Percentiles rank a stretch among this genome's conserved stretches.
Conservation (phyloP, 2,797 vertebrate genomes). For the Rhinatrema bivittatum region DNA sequence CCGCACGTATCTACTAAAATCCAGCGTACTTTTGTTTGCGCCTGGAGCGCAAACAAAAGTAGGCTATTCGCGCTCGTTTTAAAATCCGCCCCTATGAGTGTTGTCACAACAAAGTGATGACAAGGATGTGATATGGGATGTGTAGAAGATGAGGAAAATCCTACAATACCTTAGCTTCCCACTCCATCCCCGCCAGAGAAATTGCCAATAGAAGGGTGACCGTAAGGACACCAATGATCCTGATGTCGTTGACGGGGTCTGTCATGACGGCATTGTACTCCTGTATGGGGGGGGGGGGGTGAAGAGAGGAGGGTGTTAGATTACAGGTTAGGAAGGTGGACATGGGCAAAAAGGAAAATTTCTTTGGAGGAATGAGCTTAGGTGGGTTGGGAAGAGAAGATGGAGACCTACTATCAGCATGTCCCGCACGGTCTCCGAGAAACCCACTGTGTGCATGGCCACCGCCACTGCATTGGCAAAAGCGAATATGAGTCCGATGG, state of each 20-base stretch:
- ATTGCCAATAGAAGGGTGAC: conserved; percentile 52
- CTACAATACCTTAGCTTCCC: conserved; percentile 65
- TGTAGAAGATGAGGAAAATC: no score
- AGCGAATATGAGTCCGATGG: conserved; percentile 56
- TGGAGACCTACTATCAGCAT: conserved; percentile 35
- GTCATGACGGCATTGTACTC: conserved; percentile 45
- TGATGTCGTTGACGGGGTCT: conserved; percentile 44
- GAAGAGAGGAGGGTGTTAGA: background rate
- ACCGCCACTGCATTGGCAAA: conserved; percentile 59
- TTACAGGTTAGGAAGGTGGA: no score
- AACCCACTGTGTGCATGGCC: conserved; percentile 58
- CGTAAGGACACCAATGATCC: conserved; percentile 53
- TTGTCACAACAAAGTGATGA: no score
- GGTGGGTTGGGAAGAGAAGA: background rate
- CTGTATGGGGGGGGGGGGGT: conserved; percentile 18
- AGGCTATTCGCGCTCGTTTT: no score
- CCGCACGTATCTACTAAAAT: no score
- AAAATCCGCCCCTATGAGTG: no score
- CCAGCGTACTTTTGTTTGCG: no score
- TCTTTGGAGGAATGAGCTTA: no score
- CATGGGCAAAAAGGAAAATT: no score
- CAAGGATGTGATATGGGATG: no score
- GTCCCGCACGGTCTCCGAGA: conserved; percentile 54
- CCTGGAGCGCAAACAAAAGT: no score
- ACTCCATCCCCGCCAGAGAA: conserved; percentile 60